phyloP scores from a whole-genome alignment of 2,888 invertebrate genomes.

The Galerucella nymphaeae region DNA sequence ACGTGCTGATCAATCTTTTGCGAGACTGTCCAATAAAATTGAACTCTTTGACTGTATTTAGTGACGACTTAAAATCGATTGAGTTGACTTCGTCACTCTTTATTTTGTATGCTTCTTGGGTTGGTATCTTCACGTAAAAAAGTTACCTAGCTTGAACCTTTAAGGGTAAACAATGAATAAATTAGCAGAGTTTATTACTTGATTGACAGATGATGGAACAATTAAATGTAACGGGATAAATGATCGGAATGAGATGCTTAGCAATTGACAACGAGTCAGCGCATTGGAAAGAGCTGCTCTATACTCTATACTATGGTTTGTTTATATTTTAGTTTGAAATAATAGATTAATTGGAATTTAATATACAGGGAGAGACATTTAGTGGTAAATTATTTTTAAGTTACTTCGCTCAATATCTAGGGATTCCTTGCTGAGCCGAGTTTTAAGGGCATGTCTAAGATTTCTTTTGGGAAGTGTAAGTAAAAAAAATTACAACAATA shows the following conservation, averaged over 20 bases:
- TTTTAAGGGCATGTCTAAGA: too few species aligned
- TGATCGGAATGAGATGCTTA: not conserved
- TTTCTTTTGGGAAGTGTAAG: too few species aligned
- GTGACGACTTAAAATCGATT: slow-evolving; percentile 48
- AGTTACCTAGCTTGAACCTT: slow-evolving; percentile 17
- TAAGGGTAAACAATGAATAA: slow-evolving; percentile 26
- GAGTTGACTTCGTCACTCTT: slow-evolving; percentile 48
- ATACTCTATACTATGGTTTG: not conserved
- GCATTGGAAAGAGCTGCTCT: not conserved
- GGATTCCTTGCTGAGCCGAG: too few species aligned
- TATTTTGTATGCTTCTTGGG: slow-evolving; percentile 31
- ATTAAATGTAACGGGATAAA: not conserved
- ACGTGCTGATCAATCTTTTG: slow-evolving; percentile 48
- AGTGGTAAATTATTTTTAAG: too few species aligned
- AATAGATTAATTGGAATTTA: too few species aligned
- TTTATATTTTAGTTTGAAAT: too few species aligned
- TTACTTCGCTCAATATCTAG: too few species aligned
- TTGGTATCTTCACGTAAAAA: slow-evolving; percentile 21
- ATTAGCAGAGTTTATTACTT: slow-evolving; percentile 21
- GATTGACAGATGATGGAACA: slow-evolving; percentile 14
- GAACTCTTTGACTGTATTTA: slow-evolving; percentile 48
- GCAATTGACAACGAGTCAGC: not conserved
- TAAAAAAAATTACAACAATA: too few species aligned
- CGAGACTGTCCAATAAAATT: slow-evolving; percentile 52
- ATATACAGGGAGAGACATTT: too few species aligned